Evolutionary conservation across 2,888 invertebrate species (phyloP), one percentile per base, ranked within the genome.

Genomic region (Andricus quercusramuli): DNA sequence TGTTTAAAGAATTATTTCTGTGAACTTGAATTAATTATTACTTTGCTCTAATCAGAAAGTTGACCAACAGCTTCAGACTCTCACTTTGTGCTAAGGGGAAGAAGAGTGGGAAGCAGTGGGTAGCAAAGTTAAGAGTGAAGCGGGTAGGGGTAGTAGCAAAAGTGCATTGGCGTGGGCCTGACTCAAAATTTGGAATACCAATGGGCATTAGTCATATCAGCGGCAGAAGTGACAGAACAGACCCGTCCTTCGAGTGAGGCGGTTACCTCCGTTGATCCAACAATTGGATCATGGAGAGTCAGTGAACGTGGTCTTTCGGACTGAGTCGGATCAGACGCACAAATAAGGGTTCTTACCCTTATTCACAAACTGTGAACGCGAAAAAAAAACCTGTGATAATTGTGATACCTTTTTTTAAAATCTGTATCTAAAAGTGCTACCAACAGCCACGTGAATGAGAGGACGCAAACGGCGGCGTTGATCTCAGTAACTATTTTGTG

Each of bases 131-230:
- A 78, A 56, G 78, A 79, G 70, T n/a, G 68, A 79, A 81, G 85
- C 66, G 79, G 81, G 81, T 67, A 84, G 76, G 85, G 82, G 78
- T 82, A 83, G 84, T 85, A 82, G 83, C 84, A 85, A 80, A 83
- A 83, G 87, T 88, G 90, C 89, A 89, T 90, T 90, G 90, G 89
- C 89, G 90, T 89, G 90, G 85, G 86, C 83, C 86, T 86, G 88
- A 89, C 89, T 88, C 87, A 88, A 90, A 90, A 89, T 90, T 88
- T 85, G 87, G 90, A 89, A 90, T 92, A 90, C 87, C 90, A 90
- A 89, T 89, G 88, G 88, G 8, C 37, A 37, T 0, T 0, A 37
- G 29, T 29, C 29, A 29, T 29, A 29, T 29, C 29, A 3, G 3
- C 2, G 88, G 1, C 37, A 37, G 8, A 8, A 9, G 37, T 8